phyloP scores from a whole-genome alignment of 2,113 vertebrate species.

The Okapia johnstoni region DNA sequence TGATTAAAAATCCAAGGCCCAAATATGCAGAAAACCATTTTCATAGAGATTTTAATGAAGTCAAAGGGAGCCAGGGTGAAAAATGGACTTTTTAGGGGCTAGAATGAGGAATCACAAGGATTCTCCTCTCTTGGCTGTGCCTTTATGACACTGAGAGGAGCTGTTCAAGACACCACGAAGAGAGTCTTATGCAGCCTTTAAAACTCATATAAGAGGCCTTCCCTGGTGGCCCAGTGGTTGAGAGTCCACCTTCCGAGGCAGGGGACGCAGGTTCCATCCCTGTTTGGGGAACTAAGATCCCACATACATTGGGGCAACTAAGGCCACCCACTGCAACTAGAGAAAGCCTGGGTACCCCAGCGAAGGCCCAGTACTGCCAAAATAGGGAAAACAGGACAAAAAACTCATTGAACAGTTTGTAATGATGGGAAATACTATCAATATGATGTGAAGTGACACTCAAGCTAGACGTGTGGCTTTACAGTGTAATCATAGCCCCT shows the following conservation, averaged over 20 bases:
- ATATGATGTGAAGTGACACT: accelerated
- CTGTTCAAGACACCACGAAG: background rate
- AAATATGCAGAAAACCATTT: background rate
- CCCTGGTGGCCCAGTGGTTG: background rate
- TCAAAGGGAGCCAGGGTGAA: background rate
- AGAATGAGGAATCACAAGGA: background rate
- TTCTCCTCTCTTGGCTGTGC: background rate
- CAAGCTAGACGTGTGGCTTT: accelerated
- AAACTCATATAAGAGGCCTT: background rate
- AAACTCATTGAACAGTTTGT: background rate
- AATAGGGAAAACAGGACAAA: background rate
- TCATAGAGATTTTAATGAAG: background rate
- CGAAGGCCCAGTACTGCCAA: background rate
- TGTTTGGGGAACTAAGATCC: background rate
- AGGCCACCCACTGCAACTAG: background rate
- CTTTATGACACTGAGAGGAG: background rate
- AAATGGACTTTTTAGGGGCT: background rate
- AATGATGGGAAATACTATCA: accelerated
- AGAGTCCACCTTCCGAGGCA: background rate
- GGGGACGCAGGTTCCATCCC: background rate
- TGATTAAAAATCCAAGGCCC: background rate
- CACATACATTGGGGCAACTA: background rate
- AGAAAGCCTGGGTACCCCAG: background rate
- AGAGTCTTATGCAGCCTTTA: background rate
- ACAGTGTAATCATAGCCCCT: too few relatives aligned